Base-by-base conservation (phyloP, 2,797 vertebrate genomes). In the Dryobates pubescens region DNA sequence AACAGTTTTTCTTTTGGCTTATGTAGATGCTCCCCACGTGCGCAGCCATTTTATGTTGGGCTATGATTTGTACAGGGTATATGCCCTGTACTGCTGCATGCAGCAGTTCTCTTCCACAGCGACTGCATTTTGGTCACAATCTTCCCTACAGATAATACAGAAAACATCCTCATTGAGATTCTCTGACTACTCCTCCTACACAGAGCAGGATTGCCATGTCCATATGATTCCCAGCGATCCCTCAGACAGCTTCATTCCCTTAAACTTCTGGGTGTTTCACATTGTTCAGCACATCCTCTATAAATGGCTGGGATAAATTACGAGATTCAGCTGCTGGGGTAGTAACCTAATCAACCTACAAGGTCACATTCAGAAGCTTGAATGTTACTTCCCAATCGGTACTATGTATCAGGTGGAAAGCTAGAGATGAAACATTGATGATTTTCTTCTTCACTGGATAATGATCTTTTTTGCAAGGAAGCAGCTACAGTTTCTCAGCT, bases 351-450 rank as follows among this genome's bases (percentile, higher is more conserved):
- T 59, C 68, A 93, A 86, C 56, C 49, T 61, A 78, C 57, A 86
- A 95, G 89, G 65, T 96, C 88, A 90, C 89, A 92, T 95, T 94
- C 54, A 82, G 82, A 93, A 82, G 30, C 47, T 72, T 43, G 24
- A 45, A 79, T 88, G 64, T 61, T 88, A 54, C 67, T 90, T 97
- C n/a, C 59, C 91, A 84, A 53, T 94, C 93, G 96, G 69, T 69
- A 30, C 30, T 70, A 67, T 73, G 69, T 67, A 92, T 77, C 61
- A 78, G 68, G 20, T 70, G 27, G 54, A 74, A 95, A 32, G 86
- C 45, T 79, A 73, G 72, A 85, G 49, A 88, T 94, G 83, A 95
- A 96, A 95, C 94, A 92, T 80, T 81, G 76, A 94, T 88, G 32
- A 43, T 74, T 82, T 91, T 88, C 17, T 91, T 88, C 17, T 89